These are phyloP conservation scores for Nebria ingens DNA, from an alignment of 1,140 invertebrate genomes.

Conservation along the genomic window DNA sequence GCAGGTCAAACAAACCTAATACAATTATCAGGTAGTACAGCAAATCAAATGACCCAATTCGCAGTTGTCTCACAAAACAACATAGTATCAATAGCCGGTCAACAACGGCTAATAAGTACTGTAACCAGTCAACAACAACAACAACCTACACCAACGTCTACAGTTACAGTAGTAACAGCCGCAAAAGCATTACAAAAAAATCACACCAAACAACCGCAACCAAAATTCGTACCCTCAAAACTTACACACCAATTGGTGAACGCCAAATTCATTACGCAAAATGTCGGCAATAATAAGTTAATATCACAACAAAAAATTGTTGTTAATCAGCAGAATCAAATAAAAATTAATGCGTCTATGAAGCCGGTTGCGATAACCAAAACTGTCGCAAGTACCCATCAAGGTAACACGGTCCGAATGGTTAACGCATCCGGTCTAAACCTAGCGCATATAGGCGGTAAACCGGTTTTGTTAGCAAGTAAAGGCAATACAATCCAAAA, in stretches of 20 bases:
- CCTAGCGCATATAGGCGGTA: conserved; percentile 47
- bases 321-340: conserved; percentile 23
- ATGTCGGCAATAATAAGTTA: conserved; percentile 15
- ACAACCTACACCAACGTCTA: conserved; percentile 20
- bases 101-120: conserved; percentile 13
- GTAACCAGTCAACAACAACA: conserved; percentile 2
- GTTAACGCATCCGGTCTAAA: conserved; percentile 41
- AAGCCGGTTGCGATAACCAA: not conserved
- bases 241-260: conserved; percentile 31
- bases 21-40: conserved; percentile 27
- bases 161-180: conserved; percentile 23
- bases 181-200: conserved; percentile 27
- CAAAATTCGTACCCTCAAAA: conserved; percentile 23
- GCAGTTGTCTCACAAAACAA: conserved; percentile 37
- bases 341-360: not conserved
- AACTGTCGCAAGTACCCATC: conserved; percentile 18
- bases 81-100: conserved; percentile 29
- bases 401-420: conserved; percentile 37
- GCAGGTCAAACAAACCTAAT: conserved; percentile 33
- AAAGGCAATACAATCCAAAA: conserved; percentile 35
- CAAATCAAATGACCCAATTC: conserved; percentile 33
- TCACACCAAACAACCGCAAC: conserved; percentile 17
- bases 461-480: conserved; percentile 50
- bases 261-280: conserved; percentile 32
- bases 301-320: conserved; percentile 24